Evolutionary conservation across 2,113 vertebrate species (phyloP).

Genomic region (Noturus placidus): DNA sequence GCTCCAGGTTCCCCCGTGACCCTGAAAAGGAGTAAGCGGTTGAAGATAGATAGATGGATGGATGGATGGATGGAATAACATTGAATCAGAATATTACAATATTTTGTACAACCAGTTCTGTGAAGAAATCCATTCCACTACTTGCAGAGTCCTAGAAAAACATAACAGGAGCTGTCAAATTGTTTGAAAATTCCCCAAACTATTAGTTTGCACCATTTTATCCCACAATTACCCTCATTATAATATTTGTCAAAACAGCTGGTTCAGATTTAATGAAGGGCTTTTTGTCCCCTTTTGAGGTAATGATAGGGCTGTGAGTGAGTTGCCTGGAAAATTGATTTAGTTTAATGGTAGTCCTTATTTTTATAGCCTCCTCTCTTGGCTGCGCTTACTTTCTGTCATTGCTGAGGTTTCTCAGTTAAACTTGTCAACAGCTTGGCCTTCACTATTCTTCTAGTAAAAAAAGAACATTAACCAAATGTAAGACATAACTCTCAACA

Average conservation of each 20-base stretch:
- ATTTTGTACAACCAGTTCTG: constrained; percentile 58
- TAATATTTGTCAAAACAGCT: constrained; percentile 32
- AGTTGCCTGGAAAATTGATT: constrained; percentile 55
- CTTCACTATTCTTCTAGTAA: neutral
- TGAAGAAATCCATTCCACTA: neutral
- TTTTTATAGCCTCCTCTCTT: constrained; percentile 18
- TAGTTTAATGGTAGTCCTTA: constrained; percentile 29
- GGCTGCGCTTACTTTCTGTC: neutral
- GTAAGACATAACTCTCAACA: constrained; percentile 1
- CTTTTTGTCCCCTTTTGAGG: constrained; percentile 35
- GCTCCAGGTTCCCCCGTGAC: too few species aligned
- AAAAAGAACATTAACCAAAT: constrained; percentile 19
- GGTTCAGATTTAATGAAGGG: constrained; percentile 11
- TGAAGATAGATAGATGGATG: too few species aligned
- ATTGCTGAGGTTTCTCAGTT: constrained; percentile 28
- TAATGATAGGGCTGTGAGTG: constrained; percentile 48
- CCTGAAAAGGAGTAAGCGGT: too few species aligned
- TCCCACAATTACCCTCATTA: constrained; percentile 8
- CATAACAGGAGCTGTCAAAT: neutral
- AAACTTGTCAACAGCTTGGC: neutral
- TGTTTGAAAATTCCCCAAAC: neutral
- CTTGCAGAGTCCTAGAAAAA: neutral
- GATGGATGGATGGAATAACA: too few species aligned
- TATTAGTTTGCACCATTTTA: neutral
- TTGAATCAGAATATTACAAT: constrained; percentile 56